A percentile compares a stretch with the other conserved stretches of the same genome.
phyloP scores from a whole-genome alignment of 2,113 vertebrate genomes.

The Stercorarius parasiticus region DNA sequence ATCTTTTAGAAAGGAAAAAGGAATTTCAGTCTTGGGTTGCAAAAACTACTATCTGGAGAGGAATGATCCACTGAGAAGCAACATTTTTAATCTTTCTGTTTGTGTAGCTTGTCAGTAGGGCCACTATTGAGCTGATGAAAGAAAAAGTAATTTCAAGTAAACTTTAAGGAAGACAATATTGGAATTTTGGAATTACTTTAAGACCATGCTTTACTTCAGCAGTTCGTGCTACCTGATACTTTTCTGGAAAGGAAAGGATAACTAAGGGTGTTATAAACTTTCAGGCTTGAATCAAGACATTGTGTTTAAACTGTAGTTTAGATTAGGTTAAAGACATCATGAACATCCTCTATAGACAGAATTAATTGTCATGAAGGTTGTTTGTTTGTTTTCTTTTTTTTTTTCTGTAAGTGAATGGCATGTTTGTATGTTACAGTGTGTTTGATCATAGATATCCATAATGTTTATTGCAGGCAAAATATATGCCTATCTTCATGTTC shows the following conservation, averaged over 20 bases:
- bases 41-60: not conserved
- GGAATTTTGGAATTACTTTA: not conserved
- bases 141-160: not conserved
- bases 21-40: not conserved
- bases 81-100: not conserved
- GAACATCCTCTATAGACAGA: not conserved
- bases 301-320: not conserved
- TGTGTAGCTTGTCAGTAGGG: not conserved
- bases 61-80: not conserved
- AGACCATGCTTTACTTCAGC: not conserved
- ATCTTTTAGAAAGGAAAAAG: not conserved
- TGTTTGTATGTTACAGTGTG: not conserved
- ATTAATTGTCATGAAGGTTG: not conserved
- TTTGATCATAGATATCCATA: not conserved
- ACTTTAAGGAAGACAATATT: not conserved
- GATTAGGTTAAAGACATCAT: not conserved
- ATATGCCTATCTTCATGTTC: not conserved
- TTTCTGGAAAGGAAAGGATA: not conserved
- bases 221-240: not conserved
- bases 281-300: not conserved
- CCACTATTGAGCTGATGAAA: not conserved
- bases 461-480: not conserved
- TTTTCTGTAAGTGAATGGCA: not conserved
- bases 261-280: not conserved
- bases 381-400: not conserved